Base-by-base conservation (phyloP, 2,113 vertebrate species). In the Platichthys stellatus region DNA sequence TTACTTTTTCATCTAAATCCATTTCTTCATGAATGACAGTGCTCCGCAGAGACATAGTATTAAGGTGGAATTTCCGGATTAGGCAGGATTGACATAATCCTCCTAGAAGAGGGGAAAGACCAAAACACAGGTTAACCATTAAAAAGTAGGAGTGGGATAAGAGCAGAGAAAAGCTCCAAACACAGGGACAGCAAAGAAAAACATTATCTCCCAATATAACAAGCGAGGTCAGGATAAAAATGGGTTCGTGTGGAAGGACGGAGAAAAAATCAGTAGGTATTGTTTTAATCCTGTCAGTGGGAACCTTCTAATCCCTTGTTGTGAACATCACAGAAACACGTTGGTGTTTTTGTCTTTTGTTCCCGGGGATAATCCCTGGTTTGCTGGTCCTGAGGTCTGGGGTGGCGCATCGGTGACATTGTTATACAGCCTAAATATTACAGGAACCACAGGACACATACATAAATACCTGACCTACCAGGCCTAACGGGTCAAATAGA, bases 261-360 rank as follows among this genome's bases (percentile, higher is more conserved):
- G 68, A 67, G 58, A 66, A 82, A 31, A 77, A 86, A 84, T 43
- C 82, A 79, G 69, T 82, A 80, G 86, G 87, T 87, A 91, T 90
- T 90, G 84, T 89, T 91, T 92, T 92, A 92, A 92, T 92, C 91
- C 85, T 83, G 87, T 89, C 90, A 89, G 75, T 80, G 70, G 88
- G 74, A 94, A 80, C 85, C 76, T 72, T 90, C 66, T 89, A 91
- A 93, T 91, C 92, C 85, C 76, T 77, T 88, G 90, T 90, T 89
- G 89, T 90, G 82, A 90, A 87, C 87, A 90, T 88, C 83, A 76
- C 72, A 88, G 78, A 84, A 86, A 76, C 81, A 79, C 54, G 68
- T 79, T 81, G 81, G 80, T 86, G 87, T 89, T 92, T 91, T 90
- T 79, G 76, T 83, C 76, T 81, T 86, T 87, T 86, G 78, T 88